Percentiles rank a stretch among this genome's conserved stretches.
Evolutionary conservation across 2,797 vertebrate genomes (phyloP).

Genomic region (Heterohyrax brucei): DNA sequence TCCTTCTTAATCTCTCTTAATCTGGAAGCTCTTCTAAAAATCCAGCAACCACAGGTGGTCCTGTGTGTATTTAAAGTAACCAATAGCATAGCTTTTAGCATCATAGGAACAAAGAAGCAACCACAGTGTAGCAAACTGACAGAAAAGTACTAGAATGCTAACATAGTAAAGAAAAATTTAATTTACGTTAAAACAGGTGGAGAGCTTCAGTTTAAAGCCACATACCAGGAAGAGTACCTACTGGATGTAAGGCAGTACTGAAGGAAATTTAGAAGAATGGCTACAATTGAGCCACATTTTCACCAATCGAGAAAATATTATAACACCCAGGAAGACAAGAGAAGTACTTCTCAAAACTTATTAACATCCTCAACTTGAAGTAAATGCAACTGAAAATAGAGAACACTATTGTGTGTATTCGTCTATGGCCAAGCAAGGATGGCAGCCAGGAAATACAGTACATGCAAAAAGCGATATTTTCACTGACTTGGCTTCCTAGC

Average conservation of each 20-base stretch:
- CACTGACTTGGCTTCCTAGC: neutral
- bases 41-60: no score
- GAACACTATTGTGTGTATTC: neutral
- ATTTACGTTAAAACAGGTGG: neutral
- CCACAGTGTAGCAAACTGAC: no score
- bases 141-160: neutral
- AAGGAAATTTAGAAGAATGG: neutral
- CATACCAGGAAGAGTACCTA: neutral
- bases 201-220: neutral
- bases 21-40: no score
- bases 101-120: no score
- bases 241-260: neutral
- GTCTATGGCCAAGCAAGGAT: neutral
- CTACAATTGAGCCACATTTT: neutral
- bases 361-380: constrained; percentile 16
- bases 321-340: neutral
- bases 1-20: no score
- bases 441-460: neutral
- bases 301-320: neutral
- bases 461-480: neutral
- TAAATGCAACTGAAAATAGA: neutral
- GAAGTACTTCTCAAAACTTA: neutral
- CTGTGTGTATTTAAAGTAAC: no score
- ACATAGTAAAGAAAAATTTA: neutral
- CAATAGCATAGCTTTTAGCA: no score